phyloP scores from a whole-genome alignment of 1,140 invertebrate species.

The Zaprionus inermis region DNA sequence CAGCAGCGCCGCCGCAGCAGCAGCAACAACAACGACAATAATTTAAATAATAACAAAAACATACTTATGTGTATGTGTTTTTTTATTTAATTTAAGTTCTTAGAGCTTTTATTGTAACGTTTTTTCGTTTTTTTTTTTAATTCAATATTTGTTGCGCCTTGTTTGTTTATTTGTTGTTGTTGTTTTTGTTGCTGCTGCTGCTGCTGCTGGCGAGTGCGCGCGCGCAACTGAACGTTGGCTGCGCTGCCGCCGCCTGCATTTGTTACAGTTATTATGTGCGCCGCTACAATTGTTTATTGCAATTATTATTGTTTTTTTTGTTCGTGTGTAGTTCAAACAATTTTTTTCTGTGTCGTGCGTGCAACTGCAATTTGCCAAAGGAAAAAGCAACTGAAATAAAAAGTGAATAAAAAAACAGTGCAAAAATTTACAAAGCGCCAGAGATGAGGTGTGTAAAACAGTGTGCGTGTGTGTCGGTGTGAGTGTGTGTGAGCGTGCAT shows the following conservation, averaged over 20 bases:
- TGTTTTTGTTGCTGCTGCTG: slow-evolving; percentile 14
- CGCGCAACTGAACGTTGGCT: slow-evolving; percentile 31
- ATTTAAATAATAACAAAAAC: slow-evolving; percentile 29
- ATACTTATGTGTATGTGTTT: neutral
- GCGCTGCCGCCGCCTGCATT: slow-evolving; percentile 15
- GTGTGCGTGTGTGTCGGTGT: slow-evolving; percentile 13
- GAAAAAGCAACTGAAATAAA: neutral
- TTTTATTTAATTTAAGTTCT: slow-evolving; percentile 46
- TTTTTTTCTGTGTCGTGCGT: slow-evolving; percentile 40
- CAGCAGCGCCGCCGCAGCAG: slow-evolving; percentile 10
- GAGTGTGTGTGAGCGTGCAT: slow-evolving; percentile 10
- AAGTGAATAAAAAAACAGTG: slow-evolving; percentile 22
- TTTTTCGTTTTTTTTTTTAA: slow-evolving; percentile 32
- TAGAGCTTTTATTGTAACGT: slow-evolving; percentile 16
- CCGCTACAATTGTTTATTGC: slow-evolving; percentile 11
- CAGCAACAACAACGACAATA: slow-evolving; percentile 19
- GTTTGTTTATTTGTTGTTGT: slow-evolving; percentile 34
- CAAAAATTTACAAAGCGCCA: slow-evolving; percentile 18
- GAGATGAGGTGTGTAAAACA: slow-evolving; percentile 12
- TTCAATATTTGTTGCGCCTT: slow-evolving; percentile 20
- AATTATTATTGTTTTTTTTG: slow-evolving; percentile 21
- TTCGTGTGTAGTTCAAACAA: neutral
- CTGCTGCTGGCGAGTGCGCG: slow-evolving; percentile 27
- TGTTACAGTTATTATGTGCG: slow-evolving; percentile 5
- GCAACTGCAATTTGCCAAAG: slow-evolving; percentile 20